A percentile compares a stretch with the other conserved stretches of the same genome.
phyloP scores from a whole-genome alignment of 2,797 vertebrate species.

The Silurus aristotelis region DNA sequence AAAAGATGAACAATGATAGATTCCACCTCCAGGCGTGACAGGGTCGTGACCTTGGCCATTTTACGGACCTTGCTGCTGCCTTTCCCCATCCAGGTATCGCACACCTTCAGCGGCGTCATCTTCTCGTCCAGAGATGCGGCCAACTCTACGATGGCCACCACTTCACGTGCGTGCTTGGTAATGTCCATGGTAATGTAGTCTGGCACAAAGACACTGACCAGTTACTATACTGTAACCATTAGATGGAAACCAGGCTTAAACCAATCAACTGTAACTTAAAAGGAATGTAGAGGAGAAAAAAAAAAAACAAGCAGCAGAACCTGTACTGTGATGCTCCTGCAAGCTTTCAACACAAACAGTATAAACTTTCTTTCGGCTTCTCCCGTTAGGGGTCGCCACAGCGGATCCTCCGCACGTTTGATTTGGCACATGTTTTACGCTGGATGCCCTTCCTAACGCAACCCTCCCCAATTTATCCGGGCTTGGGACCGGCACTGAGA shows the following conservation, averaged over 20 bases:
- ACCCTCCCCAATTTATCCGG: no score
- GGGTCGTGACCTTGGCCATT: constrained; percentile 72
- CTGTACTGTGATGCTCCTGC: neutral
- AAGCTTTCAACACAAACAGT: neutral
- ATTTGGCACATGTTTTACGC: no score
- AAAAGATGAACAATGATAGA: constrained; percentile 82
- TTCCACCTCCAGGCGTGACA: constrained; percentile 82
- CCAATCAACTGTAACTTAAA: neutral
- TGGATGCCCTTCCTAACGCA: no score
- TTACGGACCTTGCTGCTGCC: constrained; percentile 84
- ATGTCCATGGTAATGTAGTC: constrained; percentile 76
- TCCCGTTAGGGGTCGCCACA: no score
- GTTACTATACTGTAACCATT: neutral
- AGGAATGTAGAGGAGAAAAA: neutral
- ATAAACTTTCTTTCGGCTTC: no score
- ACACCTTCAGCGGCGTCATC: constrained; percentile 90
- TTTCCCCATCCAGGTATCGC: constrained; percentile 89
- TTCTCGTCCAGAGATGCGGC: constrained; percentile 83
- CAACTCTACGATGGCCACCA: constrained; percentile 85
- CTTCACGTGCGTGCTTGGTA: constrained; percentile 77
- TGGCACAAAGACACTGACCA: constrained; percentile 51
- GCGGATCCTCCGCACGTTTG: no score
- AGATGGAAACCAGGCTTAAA: neutral
- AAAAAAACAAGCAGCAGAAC: neutral
- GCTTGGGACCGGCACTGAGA: no score